Conservation (phyloP, 1,140 invertebrate genomes). For the Pseudachorutes palmiensis region DNA sequence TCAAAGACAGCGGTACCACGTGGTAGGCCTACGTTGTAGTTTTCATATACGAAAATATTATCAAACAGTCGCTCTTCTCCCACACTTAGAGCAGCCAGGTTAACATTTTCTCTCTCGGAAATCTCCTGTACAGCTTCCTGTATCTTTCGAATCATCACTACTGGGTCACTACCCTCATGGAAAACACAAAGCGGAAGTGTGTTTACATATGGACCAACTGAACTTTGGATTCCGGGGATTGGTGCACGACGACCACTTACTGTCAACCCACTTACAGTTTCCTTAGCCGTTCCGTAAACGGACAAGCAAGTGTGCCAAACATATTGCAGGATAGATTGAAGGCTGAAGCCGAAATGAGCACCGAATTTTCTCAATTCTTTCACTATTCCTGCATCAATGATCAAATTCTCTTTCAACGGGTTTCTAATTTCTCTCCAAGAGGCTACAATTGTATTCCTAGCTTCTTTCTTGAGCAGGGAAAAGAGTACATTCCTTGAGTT, state of each 20-base stretch:
- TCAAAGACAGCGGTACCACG: background rate
- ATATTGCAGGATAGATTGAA: background rate
- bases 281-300: background rate
- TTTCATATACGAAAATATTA: background rate
- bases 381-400: too few species aligned
- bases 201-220: background rate
- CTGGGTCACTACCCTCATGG: background rate
- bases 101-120: background rate
- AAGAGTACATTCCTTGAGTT: too few species aligned
- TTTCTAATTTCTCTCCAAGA: too few species aligned
- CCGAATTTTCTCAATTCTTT: too few species aligned
- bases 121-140: background rate
- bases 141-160: background rate
- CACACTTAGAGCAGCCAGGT: background rate
- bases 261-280: too few species aligned
- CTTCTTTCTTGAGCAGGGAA: too few species aligned
- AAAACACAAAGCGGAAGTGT: background rate
- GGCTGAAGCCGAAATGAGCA: too few species aligned
- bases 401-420: too few species aligned
- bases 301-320: background rate
- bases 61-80: background rate
- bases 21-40: background rate
- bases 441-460: too few species aligned
- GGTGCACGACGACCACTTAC: too few species aligned
- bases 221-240: too few species aligned